Evolutionary conservation across 2,888 invertebrate genomes (phyloP), one percentile per base, ranked within the genome.

Genomic region (Neoitamus cyanurus): DNA sequence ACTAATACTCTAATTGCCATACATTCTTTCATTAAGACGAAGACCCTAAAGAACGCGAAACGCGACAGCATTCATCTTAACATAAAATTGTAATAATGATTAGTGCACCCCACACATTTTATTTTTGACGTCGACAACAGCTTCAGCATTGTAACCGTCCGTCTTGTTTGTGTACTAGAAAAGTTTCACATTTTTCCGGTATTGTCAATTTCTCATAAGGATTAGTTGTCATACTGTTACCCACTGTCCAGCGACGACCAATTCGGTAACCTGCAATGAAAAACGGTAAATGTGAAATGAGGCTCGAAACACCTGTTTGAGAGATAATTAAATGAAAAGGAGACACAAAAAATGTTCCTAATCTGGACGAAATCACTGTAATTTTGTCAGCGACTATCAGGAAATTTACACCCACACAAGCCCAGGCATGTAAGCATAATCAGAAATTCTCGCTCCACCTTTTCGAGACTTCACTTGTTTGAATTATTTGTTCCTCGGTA

Each of bases 371-470:
- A 58, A 58, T 58, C 58, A 20, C 25, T 3, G 11, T 15, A 36
- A 73, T 34, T 73, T 73, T 73, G 31, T 36, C n/a, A 34, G 73
- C 37, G 31, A 73, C 73, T 73, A 36, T 73, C 34, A 6, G 36
- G 36, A 15, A 20, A 36, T 11, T 9, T 73, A 34, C 73, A 73
- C 73, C 73, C 36, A 73, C 73, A 73, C 36, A 36, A 73, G n/a
- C 34, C 20, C 15, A 20, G 72, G 31, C n/a, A 20, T 58, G 58
- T 15, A 58, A 20, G 73, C 31, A 25, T 25, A 73, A 73, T 73
- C 73, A 34, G 36, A 73, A 34, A 73, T 73, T 73, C 73, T 73
- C 73, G 73, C 73, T 73, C 73, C 73, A 73, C 73, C 73, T 73
- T 73, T 36, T 25, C 7, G 20, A 73, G 36, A 30, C 73, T 73